phyloP scores from a whole-genome alignment of 2,797 vertebrate genomes.

The Bucorvus abyssinicus region DNA sequence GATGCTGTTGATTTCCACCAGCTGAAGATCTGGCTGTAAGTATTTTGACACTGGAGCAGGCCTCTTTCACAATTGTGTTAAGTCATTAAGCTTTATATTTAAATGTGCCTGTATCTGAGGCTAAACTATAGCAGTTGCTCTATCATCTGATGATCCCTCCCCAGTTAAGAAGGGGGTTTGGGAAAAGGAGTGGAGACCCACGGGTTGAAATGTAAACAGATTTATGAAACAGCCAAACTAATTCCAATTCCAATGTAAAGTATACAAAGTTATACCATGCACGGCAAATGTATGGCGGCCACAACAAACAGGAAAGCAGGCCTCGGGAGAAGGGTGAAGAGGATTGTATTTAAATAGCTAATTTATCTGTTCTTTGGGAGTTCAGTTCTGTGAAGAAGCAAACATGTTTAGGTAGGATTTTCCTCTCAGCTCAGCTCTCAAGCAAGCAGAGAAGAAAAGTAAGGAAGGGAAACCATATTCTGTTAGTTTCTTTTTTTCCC shows the following conservation, averaged over 20 bases:
- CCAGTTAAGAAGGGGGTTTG: too few species aligned
- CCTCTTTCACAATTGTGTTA: neutral
- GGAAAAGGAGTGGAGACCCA: too few species aligned
- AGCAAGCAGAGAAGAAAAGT: neutral
- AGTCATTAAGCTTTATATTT: constrained; percentile 5
- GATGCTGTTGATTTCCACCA: neutral
- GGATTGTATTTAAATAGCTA: neutral
- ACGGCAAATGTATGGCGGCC: too few species aligned
- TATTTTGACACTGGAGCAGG: neutral
- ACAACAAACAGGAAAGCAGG: too few species aligned
- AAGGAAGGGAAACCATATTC: neutral
- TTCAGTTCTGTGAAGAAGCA: neutral
- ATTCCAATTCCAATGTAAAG: too few species aligned
- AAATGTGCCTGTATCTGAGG: neutral
- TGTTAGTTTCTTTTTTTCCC: neutral
- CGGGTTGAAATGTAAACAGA: too few species aligned
- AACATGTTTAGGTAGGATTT: neutral
- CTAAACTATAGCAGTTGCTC: too few species aligned
- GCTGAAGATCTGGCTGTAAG: neutral
- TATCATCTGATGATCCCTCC: too few species aligned
- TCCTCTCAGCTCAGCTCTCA: neutral
- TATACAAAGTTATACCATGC: too few species aligned
- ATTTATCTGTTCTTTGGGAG: neutral
- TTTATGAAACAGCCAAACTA: too few species aligned
- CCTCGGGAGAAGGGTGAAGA: too few species aligned